These are phyloP conservation scores for Lepilemur septentrionalis DNA, from an alignment of 2,797 vertebrate genomes.

Conservation along the genomic window DNA sequence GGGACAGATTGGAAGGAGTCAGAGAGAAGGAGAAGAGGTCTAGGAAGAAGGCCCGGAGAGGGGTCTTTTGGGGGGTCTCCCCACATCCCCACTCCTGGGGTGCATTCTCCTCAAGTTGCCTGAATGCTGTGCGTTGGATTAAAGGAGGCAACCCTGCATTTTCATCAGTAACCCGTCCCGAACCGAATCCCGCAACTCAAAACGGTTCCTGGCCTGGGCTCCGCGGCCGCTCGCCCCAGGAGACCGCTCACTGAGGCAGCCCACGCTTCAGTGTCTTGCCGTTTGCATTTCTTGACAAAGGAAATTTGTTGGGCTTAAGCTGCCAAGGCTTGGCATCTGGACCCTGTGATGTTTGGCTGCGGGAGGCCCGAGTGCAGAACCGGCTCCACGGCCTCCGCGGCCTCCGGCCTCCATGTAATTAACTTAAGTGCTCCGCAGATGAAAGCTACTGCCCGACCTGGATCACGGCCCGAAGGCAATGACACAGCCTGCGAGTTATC, in stretches of 20 bases:
- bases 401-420: conserved; percentile 79
- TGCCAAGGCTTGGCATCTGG: conserved; percentile 81
- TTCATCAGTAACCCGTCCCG: not conserved
- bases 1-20: not conserved
- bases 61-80: fast-evolving
- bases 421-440: conserved; percentile 81
- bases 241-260: conserved; percentile 52
- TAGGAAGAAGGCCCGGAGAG: not conserved
- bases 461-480: conserved; percentile 81
- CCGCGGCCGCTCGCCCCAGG: not conserved
- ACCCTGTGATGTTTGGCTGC: conserved; percentile 81
- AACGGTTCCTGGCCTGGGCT: not conserved
- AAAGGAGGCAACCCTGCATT: not conserved
- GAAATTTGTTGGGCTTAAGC: conserved; percentile 82
- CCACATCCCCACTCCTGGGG: fast-evolving
- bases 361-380: conserved; percentile 68
- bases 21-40: not conserved
- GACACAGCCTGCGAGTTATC: conserved; percentile 67
- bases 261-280: not conserved
- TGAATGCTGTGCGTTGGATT: not conserved
- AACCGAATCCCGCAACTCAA: not conserved
- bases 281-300: conserved; percentile 79
- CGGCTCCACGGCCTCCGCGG: conserved; percentile 37
- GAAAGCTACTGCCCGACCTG: conserved; percentile 80
- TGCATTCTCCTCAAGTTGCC: not conserved